Conservation (phyloP, 37 sponge, comb jelly and placozoan genomes). For the Oscarella lobularis region DNA sequence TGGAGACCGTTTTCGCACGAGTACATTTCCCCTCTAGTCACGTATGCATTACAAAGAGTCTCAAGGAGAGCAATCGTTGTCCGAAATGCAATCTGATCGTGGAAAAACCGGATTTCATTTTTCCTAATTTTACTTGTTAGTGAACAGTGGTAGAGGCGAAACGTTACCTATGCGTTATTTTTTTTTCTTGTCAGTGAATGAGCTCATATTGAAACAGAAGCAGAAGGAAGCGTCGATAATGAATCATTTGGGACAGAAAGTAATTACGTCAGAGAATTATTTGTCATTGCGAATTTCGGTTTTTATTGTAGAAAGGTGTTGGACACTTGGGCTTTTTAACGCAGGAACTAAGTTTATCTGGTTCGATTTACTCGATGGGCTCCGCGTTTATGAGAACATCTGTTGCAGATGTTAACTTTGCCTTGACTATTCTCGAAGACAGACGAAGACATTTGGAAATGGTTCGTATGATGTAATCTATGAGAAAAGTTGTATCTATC, state of each 20-base stretch:
- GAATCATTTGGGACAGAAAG: no score
- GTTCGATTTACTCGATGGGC: no score
- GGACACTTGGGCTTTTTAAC: no score
- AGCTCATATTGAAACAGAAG: not conserved
- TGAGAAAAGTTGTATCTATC: no score
- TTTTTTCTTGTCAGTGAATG: not conserved
- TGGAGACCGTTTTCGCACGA: not conserved
- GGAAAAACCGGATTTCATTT: slow-evolving; percentile 4
- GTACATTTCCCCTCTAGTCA: not conserved
- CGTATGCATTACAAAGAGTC: slow-evolving; percentile 1
- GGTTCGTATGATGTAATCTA: no score
- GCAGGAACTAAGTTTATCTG: no score
- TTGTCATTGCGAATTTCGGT: no score
- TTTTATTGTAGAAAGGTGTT: no score
- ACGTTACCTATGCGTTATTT: not conserved
- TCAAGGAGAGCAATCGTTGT: slow-evolving; percentile 5
- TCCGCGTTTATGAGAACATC: no score
- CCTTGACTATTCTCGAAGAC: not conserved
- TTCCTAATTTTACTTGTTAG: slow-evolving; percentile 11
- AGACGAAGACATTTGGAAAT: not conserved
- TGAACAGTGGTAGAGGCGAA: not conserved
- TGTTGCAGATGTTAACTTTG: not conserved
- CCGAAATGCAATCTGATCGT: slow-evolving; percentile 2
- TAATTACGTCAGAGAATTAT: no score
- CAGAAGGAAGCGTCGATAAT: no score